Conservation (phyloP, 1,140 invertebrate genomes). For the Andrena cerasifolii region DNA sequence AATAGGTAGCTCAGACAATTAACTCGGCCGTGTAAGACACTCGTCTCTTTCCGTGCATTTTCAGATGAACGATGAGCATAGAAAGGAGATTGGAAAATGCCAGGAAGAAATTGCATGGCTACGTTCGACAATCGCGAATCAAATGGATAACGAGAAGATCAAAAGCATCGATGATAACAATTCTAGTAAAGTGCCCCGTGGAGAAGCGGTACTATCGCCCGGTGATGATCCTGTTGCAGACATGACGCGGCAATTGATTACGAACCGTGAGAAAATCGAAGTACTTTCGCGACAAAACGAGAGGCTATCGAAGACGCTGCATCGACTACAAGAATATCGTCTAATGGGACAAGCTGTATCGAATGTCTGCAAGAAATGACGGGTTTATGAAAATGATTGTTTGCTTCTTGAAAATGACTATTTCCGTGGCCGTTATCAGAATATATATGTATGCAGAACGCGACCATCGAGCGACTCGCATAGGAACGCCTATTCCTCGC, state of each 20-base stretch:
- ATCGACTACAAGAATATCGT: constrained; percentile 56
- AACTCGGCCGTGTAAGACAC: too few species aligned
- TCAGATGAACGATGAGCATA: constrained; percentile 18
- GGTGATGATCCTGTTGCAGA: constrained; percentile 43
- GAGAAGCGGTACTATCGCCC: constrained; percentile 44
- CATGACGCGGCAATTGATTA: constrained; percentile 53
- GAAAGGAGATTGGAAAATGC: constrained; percentile 3
- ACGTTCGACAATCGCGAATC: not conserved
- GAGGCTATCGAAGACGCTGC: constrained; percentile 61
- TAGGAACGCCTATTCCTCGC: too few species aligned
- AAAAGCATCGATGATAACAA: constrained; percentile 7
- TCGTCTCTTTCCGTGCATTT: too few species aligned
- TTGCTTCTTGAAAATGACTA: not conserved
- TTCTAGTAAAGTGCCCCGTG: constrained; percentile 13
- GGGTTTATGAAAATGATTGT: not conserved
- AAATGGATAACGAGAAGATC: constrained; percentile 3
- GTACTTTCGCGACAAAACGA: constrained; percentile 55
- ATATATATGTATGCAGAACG: too few species aligned
- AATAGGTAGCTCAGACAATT: too few species aligned
- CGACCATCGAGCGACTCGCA: too few species aligned
- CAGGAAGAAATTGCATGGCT: constrained; percentile 26
- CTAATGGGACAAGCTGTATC: constrained; percentile 33
- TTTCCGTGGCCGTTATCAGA: too few species aligned
- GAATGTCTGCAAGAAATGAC: constrained; percentile 40
- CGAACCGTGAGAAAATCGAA: constrained; percentile 61